Evolutionary conservation across 2,797 vertebrate genomes (phyloP).

Genomic region (Pangasius mekongensis): DNA sequence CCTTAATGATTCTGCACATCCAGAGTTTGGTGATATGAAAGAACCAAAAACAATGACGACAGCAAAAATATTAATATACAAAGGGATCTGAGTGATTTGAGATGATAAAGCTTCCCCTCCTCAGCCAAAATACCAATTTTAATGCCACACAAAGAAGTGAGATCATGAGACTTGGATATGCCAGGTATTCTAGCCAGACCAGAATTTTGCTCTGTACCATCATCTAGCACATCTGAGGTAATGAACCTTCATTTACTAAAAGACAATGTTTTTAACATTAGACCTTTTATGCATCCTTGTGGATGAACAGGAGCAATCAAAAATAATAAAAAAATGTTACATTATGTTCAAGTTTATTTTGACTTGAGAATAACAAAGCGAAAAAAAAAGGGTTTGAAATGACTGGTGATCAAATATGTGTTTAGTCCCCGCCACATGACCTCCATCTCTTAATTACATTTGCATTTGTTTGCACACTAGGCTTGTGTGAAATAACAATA

Average conservation of each 20-base stretch:
- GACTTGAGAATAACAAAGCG: background rate
- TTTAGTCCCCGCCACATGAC: background rate
- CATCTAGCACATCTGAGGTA: background rate
- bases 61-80: background rate
- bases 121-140: background rate
- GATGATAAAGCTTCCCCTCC: background rate
- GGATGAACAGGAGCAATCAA: background rate
- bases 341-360: background rate
- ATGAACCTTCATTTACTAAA: background rate
- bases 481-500: background rate
- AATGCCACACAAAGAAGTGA: background rate
- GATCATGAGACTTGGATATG: background rate
- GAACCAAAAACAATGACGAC: background rate
- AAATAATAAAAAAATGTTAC: background rate
- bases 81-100: background rate
- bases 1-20: slow-evolving; percentile 13
- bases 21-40: slow-evolving; percentile 6
- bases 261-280: background rate
- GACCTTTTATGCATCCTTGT: background rate
- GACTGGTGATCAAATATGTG: background rate
- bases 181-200: background rate
- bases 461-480: slow-evolving; percentile 1
- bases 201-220: background rate
- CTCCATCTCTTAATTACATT: background rate
- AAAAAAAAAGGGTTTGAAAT: background rate